phyloP scores from a whole-genome alignment of 2,113 vertebrate species.

The Martes martes region DNA sequence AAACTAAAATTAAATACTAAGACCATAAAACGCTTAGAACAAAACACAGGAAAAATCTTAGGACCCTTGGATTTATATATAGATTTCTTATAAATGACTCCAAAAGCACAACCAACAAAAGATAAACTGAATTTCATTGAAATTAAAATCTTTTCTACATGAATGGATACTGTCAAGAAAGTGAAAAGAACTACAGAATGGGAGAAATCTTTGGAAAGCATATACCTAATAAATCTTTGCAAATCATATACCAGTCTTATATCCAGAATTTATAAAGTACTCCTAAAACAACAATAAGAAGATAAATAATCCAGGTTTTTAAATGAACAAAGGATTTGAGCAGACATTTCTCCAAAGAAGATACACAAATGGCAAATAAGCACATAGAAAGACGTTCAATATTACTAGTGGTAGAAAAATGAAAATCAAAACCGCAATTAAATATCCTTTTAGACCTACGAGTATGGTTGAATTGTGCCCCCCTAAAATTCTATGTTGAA shows the following conservation, averaged over 20 bases:
- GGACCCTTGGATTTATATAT: background rate
- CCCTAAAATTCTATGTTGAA: background rate
- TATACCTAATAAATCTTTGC: background rate
- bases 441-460: background rate
- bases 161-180: background rate
- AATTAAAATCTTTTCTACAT: background rate
- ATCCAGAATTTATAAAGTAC: background rate
- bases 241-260: background rate
- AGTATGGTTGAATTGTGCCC: background rate
- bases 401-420: background rate
- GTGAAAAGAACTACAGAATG: background rate
- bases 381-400: background rate
- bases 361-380: background rate
- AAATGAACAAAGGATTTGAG: background rate
- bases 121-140: background rate
- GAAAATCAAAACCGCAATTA: background rate
- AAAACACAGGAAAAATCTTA: background rate
- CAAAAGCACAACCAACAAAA: background rate
- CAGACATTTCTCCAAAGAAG: background rate
- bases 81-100: background rate
- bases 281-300: background rate
- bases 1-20: slow-evolving; percentile 17
- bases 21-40: background rate
- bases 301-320: background rate
- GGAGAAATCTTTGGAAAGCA: background rate